phyloP scores from a whole-genome alignment of 64 coral and sea anemone genomes.

The Stylophora pistillata region DNA sequence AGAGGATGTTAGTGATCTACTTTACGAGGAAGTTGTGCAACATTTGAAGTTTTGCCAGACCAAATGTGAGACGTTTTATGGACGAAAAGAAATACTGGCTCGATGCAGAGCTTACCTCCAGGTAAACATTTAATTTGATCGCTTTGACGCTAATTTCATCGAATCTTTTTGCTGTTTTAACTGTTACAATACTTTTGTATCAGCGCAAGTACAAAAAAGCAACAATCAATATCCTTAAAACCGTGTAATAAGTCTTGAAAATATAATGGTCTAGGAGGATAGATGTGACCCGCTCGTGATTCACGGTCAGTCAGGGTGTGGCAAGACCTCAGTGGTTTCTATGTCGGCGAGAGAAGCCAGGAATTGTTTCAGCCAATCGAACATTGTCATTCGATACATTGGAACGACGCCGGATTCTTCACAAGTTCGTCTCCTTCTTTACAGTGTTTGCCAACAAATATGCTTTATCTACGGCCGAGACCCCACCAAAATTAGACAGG shows the following conservation, averaged over 20 bases:
- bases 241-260: not conserved
- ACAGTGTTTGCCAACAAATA: conserved; percentile 81
- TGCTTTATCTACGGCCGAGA: conserved; percentile 57
- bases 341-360: conserved; percentile 69
- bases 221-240: too few species aligned
- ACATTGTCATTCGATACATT: conserved; percentile 65
- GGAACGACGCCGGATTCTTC: conserved; percentile 80
- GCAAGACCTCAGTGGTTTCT: conserved; percentile 82
- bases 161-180: too few species aligned
- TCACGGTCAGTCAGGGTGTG: conserved; percentile 72
- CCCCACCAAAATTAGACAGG: conserved; percentile 57
- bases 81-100: conserved; percentile 36
- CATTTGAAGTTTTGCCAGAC: conserved; percentile 69
- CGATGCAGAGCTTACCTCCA: conserved; percentile 28
- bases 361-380: conserved; percentile 29
- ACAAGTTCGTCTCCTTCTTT: conserved; percentile 61
- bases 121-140: not conserved
- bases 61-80: conserved; percentile 70
- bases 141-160: not conserved
- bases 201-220: too few species aligned
- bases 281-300: conserved; percentile 54
- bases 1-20: conserved; percentile 46
- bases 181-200: too few species aligned
- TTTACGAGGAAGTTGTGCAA: conserved; percentile 69
- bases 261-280: not conserved